These are phyloP conservation scores for Eira barbara DNA, from an alignment of 2,113 vertebrate genomes.

Conservation along the genomic window DNA sequence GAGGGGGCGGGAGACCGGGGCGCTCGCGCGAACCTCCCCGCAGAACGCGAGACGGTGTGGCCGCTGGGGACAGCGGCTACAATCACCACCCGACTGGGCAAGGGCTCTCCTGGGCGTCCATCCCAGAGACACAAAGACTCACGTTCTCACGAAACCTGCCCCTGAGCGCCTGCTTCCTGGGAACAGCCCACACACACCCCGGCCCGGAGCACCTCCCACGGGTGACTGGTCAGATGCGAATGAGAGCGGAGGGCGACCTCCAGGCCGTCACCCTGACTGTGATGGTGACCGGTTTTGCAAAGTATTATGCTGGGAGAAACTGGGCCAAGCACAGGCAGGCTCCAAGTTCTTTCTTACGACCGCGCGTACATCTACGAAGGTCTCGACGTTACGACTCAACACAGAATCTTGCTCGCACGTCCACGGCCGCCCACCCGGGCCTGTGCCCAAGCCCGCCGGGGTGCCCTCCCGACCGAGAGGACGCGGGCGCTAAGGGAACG, in stretches of 20 bases:
- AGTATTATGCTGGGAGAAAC: accelerated
- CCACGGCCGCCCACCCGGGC: accelerated
- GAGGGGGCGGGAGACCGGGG: accelerated
- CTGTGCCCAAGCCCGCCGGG: neutral
- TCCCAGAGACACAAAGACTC: accelerated
- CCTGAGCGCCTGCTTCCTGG: accelerated
- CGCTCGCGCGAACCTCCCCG: accelerated
- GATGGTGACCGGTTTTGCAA: neutral
- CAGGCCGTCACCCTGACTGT: too few species aligned
- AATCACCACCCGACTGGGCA: accelerated
- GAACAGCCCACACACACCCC: accelerated
- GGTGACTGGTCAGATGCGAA: accelerated
- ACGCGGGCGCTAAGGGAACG: accelerated
- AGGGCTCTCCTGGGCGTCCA: accelerated
- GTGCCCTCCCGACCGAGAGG: neutral
- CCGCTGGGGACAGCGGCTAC: accelerated
- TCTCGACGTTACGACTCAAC: neutral
- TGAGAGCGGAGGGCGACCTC: accelerated
- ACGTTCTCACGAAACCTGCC: accelerated
- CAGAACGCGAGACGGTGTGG: accelerated
- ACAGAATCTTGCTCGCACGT: neutral
- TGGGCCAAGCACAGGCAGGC: accelerated
- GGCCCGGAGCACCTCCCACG: neutral
- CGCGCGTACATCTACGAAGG: accelerated
- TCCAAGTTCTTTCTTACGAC: neutral